Evolutionary conservation across 1,140 invertebrate genomes (phyloP), one percentile per base, ranked within the genome.

Genomic region (Limonius californicus): DNA sequence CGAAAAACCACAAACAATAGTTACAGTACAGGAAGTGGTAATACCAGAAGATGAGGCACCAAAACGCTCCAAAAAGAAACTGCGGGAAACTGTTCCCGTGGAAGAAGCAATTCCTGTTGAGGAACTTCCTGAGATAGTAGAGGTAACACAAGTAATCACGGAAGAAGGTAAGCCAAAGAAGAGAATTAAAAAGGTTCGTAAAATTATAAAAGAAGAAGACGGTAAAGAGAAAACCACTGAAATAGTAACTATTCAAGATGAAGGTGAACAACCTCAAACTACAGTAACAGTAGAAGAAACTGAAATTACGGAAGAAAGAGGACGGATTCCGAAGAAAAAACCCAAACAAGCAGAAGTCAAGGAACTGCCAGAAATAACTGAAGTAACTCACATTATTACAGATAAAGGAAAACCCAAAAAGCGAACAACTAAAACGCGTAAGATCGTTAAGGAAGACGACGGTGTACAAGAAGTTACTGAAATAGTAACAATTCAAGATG

Each of bases 281-380:
- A 79, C 76, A 0, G 67, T 79, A 2, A 76, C 81, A 65, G 77
- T 81, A 62, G 58, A 66, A 21, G 65, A 71, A 62, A 59, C 68
- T 39, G 57, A 64, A n/a, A 12, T 7, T 43, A 55, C 47, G 4
- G 66, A 67, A 63, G 65, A 59, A 21, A 1, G 53, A 0, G n/a
- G n/a, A n/a, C n/a, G n/a, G 57, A 7, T 60, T 8, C 32, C 32
- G n/a, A 8, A 35, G 7, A n/a, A 35, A 35, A 7, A n/a, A n/a
- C 32, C 39, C 14, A 21, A n/a, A 27, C 47, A 23, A 2, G 54
- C 3, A 35, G 8, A 2, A 15, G 9, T 27, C 19, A 62, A 75
- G 58, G 70, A 75, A 47, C 16, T 63, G 19, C 73, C 73, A 8
- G 76, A 80, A 67, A 72, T 77, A 61, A 75, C 79, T 4, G 70